A percentile compares a stretch with the other conserved stretches of the same genome.
Conservation (phyloP, 1,140 invertebrate species). For the Bombus impatiens region DNA sequence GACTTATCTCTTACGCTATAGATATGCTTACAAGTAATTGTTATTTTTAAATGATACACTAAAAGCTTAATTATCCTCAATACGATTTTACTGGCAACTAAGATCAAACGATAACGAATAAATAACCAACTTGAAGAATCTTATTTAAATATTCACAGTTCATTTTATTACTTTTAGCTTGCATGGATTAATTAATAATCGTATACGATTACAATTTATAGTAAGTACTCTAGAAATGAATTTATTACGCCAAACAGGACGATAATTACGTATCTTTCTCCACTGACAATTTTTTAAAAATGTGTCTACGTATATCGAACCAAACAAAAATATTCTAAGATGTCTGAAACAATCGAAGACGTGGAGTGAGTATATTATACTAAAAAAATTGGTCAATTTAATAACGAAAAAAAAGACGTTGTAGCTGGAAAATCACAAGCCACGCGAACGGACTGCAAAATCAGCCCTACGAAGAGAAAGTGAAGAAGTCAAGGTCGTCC, state of each 20-base stretch:
- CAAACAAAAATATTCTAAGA: neutral
- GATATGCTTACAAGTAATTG: neutral
- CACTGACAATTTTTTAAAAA: neutral
- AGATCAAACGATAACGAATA: neutral
- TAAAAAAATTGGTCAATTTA: neutral
- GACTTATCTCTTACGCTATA: neutral
- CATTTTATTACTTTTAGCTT: too few relatives aligned
- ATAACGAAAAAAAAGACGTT: neutral
- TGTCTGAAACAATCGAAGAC: too few relatives aligned
- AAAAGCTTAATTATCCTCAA: neutral
- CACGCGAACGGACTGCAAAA: neutral
- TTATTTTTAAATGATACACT: neutral
- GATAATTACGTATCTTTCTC: neutral
- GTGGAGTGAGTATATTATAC: too few relatives aligned
- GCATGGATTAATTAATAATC: too few relatives aligned
- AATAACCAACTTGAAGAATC: neutral
- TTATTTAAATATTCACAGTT: too few relatives aligned
- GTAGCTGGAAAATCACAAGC: neutral
- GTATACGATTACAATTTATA: too few relatives aligned
- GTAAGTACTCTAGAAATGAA: neutral
- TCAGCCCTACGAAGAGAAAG: neutral
- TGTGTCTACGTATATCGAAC: neutral
- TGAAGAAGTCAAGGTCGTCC: slow-evolving; percentile 17
- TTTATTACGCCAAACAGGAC: neutral
- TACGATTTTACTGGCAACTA: neutral